Base-by-base conservation (phyloP, 2,113 vertebrate genomes). In the Brachyhypopomus gauderio region DNA sequence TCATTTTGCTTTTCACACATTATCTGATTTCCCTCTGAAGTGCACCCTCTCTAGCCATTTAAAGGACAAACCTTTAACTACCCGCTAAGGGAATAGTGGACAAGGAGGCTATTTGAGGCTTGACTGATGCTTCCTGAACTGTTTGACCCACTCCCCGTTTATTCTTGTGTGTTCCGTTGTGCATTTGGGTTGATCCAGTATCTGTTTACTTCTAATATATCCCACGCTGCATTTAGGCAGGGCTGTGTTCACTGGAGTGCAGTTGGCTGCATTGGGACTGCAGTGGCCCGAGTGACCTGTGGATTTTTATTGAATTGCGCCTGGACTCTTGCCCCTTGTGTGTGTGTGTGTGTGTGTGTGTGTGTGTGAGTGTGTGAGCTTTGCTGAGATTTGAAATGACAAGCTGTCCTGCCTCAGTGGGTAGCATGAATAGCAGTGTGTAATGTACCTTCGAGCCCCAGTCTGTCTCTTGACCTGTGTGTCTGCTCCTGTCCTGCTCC, bases 161-260 rank as follows among this genome's bases (percentile, higher is more conserved):
- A 74, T 78, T 85, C 75, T 70, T 30, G 62, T 78, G n/a, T 78
- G 63, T 78, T 69, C 83, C 67, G 69, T n/a, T 55, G 72, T 85
- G 75, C 63, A 75, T 78, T 67, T 38, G 30, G 14, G 79, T 85
- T 60, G 75, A 81, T 58, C 60, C 70, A 72, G 79, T 85, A 73
- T 85, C 75, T 81, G 75, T 85, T 85, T 82, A 81, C 75, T 67
- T 75, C 79, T 62, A 2, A 78, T 82, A 82, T 79, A 79, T 81
- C 75, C 72, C 79, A 63, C 69, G 72, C 75, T 85, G 70, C 77
- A 75, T 81, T 81, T 78, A 78, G 55, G 60, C 58, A 52, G 59
- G 36, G 11, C 34, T 75, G 38, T 34, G 5, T 59, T 74, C 74
- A 56, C 72, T 58, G 5, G 45, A 79, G 23, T 71, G 64, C 9